Evolutionary conservation across 1,140 invertebrate species (phyloP), one percentile per base, ranked within the genome.

Genomic region (Anastrepha obliqua): DNA sequence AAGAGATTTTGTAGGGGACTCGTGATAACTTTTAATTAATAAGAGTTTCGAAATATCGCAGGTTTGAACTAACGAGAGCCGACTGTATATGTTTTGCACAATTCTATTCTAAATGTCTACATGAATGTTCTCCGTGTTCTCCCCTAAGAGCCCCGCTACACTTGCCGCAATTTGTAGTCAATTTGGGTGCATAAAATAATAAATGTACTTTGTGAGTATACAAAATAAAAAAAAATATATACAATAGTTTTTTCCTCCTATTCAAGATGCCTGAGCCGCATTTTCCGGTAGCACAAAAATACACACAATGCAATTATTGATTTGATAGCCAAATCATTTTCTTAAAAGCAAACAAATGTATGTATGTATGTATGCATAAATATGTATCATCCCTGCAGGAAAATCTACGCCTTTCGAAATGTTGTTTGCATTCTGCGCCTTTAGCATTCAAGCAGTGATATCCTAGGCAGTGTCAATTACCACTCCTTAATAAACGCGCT

Each of bases 151-250:
- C 13, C 67, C 4, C 67, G 39, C 1, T 47, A 47, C 44, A 44
- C 15, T 70, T 70, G 67, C 39, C 29, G 7, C 67, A 70, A 70
- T 70, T 70, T 70, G 67, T 44, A 70, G 67, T 39, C 67, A 70
- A 70, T 70, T 70, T 70, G 15, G 11, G 39, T 42, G 15, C 42
- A 70, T 11, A 70, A 44, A 67, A 67, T 29, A 42, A 39, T 42
- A 67, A 67, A 67, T 62, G 0, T 62, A 62, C 60, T 17, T 17
- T 11, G 8, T 17, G 17, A 62, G 2, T n/a, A 17, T 4, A 4
- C 15, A 62, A 62, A 62, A 62, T 13, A 67, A 39, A 3, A 67
- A 67, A 39, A 70, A 17, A 47, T 6, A 70, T 2, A 47, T 17
- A 70, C 8, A 70, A 70, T 29, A 70, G 11, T 44, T 70, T 70